Base-by-base conservation (phyloP, 2,888 invertebrate species). In the Hymenopus coronatus region DNA sequence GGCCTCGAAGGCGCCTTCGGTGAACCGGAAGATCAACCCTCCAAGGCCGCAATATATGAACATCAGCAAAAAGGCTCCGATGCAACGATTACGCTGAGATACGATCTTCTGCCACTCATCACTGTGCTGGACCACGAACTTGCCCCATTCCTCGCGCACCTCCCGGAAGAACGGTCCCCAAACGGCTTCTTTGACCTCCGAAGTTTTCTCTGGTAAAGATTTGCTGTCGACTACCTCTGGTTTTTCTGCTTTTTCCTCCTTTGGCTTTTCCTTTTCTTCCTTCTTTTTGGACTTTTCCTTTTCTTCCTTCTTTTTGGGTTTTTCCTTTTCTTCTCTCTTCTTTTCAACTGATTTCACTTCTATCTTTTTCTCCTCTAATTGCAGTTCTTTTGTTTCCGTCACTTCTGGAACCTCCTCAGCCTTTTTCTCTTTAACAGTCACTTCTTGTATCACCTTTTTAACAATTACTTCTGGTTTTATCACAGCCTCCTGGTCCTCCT, bases 1-100 rank as follows among this genome's bases (percentile, higher is more conserved):
- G 90, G 96, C 95, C 92, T 98, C 98, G 91, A 97, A 96, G 2
- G 96, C 95, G 4, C 98, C 98, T 92, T 98, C 98, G 30, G 97
- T 96, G 91, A 96, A 96, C 90, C 97, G 96, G 92, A 98, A 98
- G 91, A 97, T 94, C 87, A 98, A 94, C 0, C 97, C 98, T 1
- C 97, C 98, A 87, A 97, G 93, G 7, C 98, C 97, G 91, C 97
- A 96, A 91, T 96, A 94, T 89, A 97, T 95, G 33, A 97, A 93
- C 82, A 97, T 93, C 40, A 97, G 91, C n/a, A 97, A 92, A 30
- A 96, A 92, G 91, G 97, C 95, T 84, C 95, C 94, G 88, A 96
- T 92, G 92, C 97, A 97, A 91, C 94, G 95, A 91, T 96, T 96
- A 84, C 96, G 93, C 86, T 96, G 92, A 27, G 93, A 92, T 87